phyloP scores from a whole-genome alignment of 2,113 vertebrate genomes.

The Peromyscus maniculatus region DNA sequence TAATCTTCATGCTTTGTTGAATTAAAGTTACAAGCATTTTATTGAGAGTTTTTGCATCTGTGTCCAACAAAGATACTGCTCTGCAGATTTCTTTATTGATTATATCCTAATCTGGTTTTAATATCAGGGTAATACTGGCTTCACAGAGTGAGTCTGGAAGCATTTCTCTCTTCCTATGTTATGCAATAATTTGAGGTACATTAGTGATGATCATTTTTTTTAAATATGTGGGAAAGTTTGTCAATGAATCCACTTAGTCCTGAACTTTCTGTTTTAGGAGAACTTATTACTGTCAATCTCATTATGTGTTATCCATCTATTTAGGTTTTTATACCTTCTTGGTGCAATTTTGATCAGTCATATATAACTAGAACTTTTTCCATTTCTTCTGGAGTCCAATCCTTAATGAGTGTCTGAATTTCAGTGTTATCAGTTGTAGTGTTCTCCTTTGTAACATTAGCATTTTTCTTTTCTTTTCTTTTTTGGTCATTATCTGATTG shows the following conservation, averaged over 20 bases:
- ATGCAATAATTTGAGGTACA: neutral
- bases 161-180: neutral
- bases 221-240: neutral
- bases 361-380: neutral
- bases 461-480: neutral
- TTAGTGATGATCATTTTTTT: neutral
- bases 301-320: neutral
- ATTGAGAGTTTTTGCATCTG: neutral
- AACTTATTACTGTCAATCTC: neutral
- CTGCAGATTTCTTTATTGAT: neutral
- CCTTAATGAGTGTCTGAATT: neutral
- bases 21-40: neutral
- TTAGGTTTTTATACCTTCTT: neutral
- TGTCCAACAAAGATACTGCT: neutral
- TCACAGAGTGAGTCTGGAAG: neutral
- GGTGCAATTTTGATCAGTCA: neutral
- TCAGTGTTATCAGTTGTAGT: neutral
- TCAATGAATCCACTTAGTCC: neutral
- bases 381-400: neutral
- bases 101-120: neutral
- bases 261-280: neutral
- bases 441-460: neutral
- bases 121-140: neutral
- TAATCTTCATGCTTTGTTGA: neutral
- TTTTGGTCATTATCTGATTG: neutral